A percentile compares a stretch with the other conserved stretches of the same genome.
phyloP scores from a whole-genome alignment of 2,888 invertebrate genomes.

The Poecilus cupreus region DNA sequence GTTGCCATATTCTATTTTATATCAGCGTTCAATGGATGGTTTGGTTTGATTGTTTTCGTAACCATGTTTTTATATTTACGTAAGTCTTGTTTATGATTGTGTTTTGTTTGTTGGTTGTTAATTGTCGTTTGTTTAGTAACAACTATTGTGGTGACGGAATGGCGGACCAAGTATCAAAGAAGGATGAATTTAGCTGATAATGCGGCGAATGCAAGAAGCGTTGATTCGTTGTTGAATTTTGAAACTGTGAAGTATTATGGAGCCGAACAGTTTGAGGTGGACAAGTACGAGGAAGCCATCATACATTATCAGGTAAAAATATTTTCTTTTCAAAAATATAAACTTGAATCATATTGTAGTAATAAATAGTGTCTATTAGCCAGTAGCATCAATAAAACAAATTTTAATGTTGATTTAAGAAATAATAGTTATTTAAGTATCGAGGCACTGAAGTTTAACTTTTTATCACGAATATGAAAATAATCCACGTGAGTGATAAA shows the following conservation, averaged over 20 bases:
- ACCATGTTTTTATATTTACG: slow-evolving; percentile 96
- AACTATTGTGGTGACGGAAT: slow-evolving; percentile 95
- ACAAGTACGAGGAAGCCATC: slow-evolving; percentile 89
- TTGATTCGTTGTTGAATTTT: slow-evolving; percentile 97
- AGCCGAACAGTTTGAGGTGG: slow-evolving; percentile 93
- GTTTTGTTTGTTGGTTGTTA: not conserved
- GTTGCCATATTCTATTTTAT: slow-evolving; percentile 94
- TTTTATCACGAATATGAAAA: too few relatives aligned
- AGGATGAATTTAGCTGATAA: slow-evolving; percentile 97
- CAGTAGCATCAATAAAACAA: too few relatives aligned
- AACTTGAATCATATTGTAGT: too few relatives aligned
- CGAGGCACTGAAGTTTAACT: too few relatives aligned
- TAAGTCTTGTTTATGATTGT: slow-evolving; percentile 71
- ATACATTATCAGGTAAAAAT: slow-evolving; percentile 83
- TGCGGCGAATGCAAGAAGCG: slow-evolving; percentile 91
- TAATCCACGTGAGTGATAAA: too few relatives aligned
- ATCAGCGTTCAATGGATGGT: slow-evolving; percentile 92
- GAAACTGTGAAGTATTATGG: slow-evolving; percentile 99
- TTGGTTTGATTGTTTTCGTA: slow-evolving; percentile 94
- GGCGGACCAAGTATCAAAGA: slow-evolving; percentile 96
- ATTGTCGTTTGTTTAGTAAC: slow-evolving; percentile 75
- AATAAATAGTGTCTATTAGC: too few relatives aligned
- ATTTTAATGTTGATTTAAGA: too few relatives aligned
- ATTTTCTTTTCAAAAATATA: too few relatives aligned
- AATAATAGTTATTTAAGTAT: too few relatives aligned